Conservation (phyloP, 1,140 invertebrate genomes). For the Drosophila oshimai region DNA sequence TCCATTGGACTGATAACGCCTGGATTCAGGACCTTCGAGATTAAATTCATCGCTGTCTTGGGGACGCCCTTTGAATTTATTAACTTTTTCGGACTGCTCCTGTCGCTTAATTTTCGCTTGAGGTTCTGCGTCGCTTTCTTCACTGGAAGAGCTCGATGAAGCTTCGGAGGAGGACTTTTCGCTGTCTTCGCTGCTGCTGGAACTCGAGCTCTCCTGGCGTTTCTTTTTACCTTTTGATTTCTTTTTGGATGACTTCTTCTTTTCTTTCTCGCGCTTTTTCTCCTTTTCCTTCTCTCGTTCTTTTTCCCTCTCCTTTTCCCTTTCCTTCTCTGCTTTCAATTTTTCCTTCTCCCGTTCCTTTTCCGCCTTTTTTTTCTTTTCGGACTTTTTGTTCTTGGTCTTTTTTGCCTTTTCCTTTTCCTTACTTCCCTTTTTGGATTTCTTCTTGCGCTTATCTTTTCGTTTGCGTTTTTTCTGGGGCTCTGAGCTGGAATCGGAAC, state of each 20-base stretch:
- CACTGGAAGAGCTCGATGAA: slow-evolving; percentile 27
- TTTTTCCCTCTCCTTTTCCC: slow-evolving; percentile 18
- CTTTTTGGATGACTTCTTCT: slow-evolving; percentile 23
- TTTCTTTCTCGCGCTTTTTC: neutral
- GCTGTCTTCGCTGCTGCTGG: slow-evolving; percentile 36
- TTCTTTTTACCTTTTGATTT: slow-evolving; percentile 49
- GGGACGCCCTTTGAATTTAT: slow-evolving; percentile 12
- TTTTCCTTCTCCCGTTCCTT: slow-evolving; percentile 25
- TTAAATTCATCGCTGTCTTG: slow-evolving; percentile 56
- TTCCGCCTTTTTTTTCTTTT: slow-evolving; percentile 30
- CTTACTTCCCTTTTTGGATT: slow-evolving; percentile 35
- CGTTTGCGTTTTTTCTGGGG: slow-evolving; percentile 36
- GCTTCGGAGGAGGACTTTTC: slow-evolving; percentile 20
- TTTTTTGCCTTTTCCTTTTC: slow-evolving; percentile 13
- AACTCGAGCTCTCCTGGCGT: slow-evolving; percentile 40
- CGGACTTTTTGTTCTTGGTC: slow-evolving; percentile 38
- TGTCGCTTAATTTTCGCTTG: slow-evolving; percentile 41
- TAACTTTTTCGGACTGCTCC: slow-evolving; percentile 15
- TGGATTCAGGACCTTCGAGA: slow-evolving; percentile 29
- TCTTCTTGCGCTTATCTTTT: slow-evolving; percentile 49
- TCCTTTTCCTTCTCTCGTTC: slow-evolving; percentile 27
- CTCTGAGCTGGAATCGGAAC: slow-evolving; percentile 36
- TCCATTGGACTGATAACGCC: slow-evolving; percentile 40
- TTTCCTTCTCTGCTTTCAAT: slow-evolving; percentile 30
- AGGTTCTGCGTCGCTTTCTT: slow-evolving; percentile 32